Evolutionary conservation across 2,888 invertebrate genomes (phyloP).

Genomic region (Leucoptera coffeella): DNA sequence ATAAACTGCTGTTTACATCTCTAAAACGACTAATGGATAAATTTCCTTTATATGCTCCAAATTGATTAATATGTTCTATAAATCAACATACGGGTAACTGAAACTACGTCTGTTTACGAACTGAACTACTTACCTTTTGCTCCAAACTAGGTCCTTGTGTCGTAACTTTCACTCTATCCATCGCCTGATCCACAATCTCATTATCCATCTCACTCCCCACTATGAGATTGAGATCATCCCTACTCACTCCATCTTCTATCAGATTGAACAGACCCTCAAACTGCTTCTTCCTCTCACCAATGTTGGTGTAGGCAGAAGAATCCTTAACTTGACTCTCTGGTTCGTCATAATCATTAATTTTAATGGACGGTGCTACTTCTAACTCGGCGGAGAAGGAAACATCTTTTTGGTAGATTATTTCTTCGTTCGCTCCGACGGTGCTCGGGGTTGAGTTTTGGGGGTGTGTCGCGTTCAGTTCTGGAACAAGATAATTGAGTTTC

Average conservation of each 20-base stretch:
- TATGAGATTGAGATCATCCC: constrained; percentile 34
- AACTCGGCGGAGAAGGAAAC: constrained; percentile 73
- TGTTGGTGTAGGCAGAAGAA: constrained; percentile 22
- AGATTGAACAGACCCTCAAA: constrained; percentile 33
- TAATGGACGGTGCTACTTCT: constrained; percentile 49
- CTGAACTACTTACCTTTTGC: constrained; percentile 52
- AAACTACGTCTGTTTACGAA: no score
- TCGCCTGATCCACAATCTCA: constrained; percentile 13
- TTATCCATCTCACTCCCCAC: constrained; percentile 17
- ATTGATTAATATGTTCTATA: no score
- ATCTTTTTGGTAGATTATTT: constrained; percentile 71
- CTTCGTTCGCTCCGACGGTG: constrained; percentile 40
- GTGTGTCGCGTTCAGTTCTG: constrained; percentile 77
- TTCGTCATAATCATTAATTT: constrained; percentile 23
- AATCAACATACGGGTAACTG: no score
- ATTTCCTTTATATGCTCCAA: no score
- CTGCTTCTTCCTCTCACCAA: constrained; percentile 32
- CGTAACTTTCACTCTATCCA: constrained; percentile 23
- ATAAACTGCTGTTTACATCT: no score
- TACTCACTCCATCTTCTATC: constrained; percentile 39
- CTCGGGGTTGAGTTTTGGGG: no score
- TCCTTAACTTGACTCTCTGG: constrained; percentile 40
- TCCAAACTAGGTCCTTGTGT: constrained; percentile 61
- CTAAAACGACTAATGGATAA: no score
- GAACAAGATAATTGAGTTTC: constrained; percentile 13